Evolutionary conservation across 2,888 invertebrate species (phyloP), one percentile per base, ranked within the genome.

Genomic region (Marasmarcha lunaedactyla): DNA sequence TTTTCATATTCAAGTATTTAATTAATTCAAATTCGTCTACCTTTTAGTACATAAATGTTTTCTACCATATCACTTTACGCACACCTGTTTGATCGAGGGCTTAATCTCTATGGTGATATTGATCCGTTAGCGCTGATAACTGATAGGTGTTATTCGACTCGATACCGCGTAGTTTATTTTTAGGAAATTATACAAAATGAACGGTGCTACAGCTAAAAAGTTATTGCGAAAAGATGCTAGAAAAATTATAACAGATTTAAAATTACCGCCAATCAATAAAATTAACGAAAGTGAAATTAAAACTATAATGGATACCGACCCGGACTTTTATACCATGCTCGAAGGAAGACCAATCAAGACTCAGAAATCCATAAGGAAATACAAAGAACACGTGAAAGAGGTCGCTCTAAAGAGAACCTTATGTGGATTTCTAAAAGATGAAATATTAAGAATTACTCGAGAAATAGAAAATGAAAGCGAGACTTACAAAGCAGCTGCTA

Each of bases 221-320:
- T 3, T 30, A n/a, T 3, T 30, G 6, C 30, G 30, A 55, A 66
- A 57, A 38, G 47, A 46, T 35, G 49, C 55, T 3, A 66, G 67
- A 45, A 76, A 69, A 58, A 54, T 57, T 4, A 51, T 66, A 2
- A 65, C 57, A 1, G 68, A 68, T 10, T 62, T 78, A 33, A 81
- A 76, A 51, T 51, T 83, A 15, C 83, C 83, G 14, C 74, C 74
- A 1, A 72, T 83, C 40, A 70, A 72, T 50, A 49, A 59, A 20
- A 49, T 52, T 26, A 58, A 58, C 41, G 47, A 49, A 4, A 12
- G 9, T 40, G 48, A 65, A 33, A 45, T 71, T 2, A 85, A 84
- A 54, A 86, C 87, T 2, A 85, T 89, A 42, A 61, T 86, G 15
- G 88, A 90, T 50, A 67, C 89, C 1, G 89, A 90, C 58, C 87